Evolutionary conservation across 2,888 invertebrate species (phyloP).

Genomic region (Harpagoxenus sublaevis): DNA sequence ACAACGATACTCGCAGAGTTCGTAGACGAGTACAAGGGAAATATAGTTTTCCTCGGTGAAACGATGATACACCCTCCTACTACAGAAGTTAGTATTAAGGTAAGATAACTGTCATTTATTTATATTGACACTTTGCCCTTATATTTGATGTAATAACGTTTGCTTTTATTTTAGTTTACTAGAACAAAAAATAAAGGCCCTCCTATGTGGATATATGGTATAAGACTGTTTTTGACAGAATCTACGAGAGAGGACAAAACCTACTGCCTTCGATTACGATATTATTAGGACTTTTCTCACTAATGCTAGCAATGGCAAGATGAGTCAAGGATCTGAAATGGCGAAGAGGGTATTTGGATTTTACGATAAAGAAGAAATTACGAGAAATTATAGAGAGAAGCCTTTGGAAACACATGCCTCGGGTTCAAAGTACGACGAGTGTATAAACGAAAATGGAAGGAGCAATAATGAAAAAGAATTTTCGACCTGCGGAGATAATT

Average conservation of each 20-base stretch:
- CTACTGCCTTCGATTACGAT: slow-evolving; percentile 73
- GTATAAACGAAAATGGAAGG: not conserved
- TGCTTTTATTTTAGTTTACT: slow-evolving; percentile 81
- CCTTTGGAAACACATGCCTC: slow-evolving; percentile 11
- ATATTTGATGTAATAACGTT: not conserved
- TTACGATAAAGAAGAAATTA: slow-evolving; percentile 46
- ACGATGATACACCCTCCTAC: slow-evolving; percentile 79
- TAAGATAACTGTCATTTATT: slow-evolving; percentile 60
- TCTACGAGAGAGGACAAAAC: slow-evolving; percentile 60
- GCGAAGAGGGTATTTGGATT: slow-evolving; percentile 68
- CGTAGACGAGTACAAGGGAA: slow-evolving; percentile 84
- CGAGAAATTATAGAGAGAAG: slow-evolving; percentile 34
- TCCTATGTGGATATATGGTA: slow-evolving; percentile 85
- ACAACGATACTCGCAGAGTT: slow-evolving; percentile 84
- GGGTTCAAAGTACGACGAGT: not conserved
- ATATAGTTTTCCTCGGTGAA: slow-evolving; percentile 83
- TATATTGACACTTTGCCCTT: not conserved
- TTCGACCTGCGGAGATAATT: not conserved
- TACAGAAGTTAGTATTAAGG: slow-evolving; percentile 82
- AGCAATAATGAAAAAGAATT: not conserved
- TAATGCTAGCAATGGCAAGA: slow-evolving; percentile 47
- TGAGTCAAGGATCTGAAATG: slow-evolving; percentile 59
- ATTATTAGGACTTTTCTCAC: slow-evolving; percentile 76
- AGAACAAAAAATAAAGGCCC: slow-evolving; percentile 81
- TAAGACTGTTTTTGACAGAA: slow-evolving; percentile 82